A percentile compares a stretch with the other conserved stretches of the same genome.
Evolutionary conservation across 2,113 vertebrate genomes (phyloP).

Genomic region (Tupaia tana): DNA sequence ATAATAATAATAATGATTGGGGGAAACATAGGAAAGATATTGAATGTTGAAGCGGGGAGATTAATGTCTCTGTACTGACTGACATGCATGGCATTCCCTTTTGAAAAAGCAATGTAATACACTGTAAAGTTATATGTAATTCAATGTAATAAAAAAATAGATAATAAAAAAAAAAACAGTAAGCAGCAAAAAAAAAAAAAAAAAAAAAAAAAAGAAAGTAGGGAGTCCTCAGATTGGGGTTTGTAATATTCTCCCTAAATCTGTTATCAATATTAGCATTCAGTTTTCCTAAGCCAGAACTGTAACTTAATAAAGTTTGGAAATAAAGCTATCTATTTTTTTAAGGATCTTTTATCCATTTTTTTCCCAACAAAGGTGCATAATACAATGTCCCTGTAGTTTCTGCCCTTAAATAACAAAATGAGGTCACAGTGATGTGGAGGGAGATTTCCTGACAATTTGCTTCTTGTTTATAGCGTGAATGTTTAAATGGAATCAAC

Average conservation of each 20-base stretch:
- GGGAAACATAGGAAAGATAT: too few species aligned
- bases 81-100: too few species aligned
- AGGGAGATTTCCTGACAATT: slow-evolving; percentile 19
- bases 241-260: neutral
- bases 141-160: too few species aligned
- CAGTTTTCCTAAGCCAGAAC: neutral
- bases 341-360: neutral
- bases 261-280: neutral
- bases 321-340: neutral
- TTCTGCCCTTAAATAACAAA: neutral
- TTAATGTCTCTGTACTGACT: too few species aligned
- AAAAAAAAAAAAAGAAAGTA: too few species aligned
- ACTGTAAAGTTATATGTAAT: too few species aligned
- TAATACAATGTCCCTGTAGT: neutral
- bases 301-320: neutral
- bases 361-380: neutral
- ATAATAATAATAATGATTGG: too few species aligned
- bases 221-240: neutral
- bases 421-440: neutral
- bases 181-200: too few species aligned
- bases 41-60: too few species aligned
- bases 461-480: neutral
- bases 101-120: too few species aligned
- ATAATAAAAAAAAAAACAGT: too few species aligned
- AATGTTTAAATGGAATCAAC: neutral